Base-by-base conservation (phyloP, 2,113 vertebrate species). In the Coregonus clupeaformis region DNA sequence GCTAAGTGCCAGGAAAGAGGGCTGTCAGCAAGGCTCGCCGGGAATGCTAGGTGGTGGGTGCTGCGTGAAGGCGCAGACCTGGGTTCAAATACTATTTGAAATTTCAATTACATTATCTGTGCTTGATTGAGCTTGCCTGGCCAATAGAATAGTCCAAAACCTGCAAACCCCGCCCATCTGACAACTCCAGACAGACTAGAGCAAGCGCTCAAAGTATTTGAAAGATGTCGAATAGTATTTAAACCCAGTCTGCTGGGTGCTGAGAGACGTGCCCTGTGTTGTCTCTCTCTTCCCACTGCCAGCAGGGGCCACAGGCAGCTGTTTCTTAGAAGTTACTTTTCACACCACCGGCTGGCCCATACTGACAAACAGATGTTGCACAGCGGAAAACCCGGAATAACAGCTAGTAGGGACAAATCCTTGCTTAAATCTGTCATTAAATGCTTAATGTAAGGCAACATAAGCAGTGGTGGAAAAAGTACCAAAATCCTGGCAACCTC, bases 241-340 rank as follows among this genome's bases (percentile, higher is more conserved):
- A 18, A 42, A 42, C 9, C 36, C 36, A 42, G 36, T 52, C 49
- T 16, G 16, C 3, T 52, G 57, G n/a, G 22, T 52, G 29, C 68
- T 73, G 75, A 67, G 69, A 62, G 69, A 14, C 3, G 1, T 52
- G 30, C 12, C 30, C 16, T 14, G 27, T 6, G 7, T 59, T 20
- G 24, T 49, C 60, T 24, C 22, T 22, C 16, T 47, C 71, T 69
- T 60, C 72, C 18, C 30, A 24, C 27, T 52, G 64, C 55, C 36
- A 73, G 32, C 52, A 62, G 64, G 47, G 57, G 55, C 9, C 64
- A 13, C 20, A 16, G 73, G 69, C 47, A 76, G 77, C 64, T 83
- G 81, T 86, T 85, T 80, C 75, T 77, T 88, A 3, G 73, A 88
- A 73, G 84, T 83, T 69, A 72, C 25, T 87, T 84, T 90, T 87